These are phyloP conservation scores for Trichonephila clavipes DNA, from an alignment of 1,140 invertebrate genomes.

Conservation along the genomic window DNA sequence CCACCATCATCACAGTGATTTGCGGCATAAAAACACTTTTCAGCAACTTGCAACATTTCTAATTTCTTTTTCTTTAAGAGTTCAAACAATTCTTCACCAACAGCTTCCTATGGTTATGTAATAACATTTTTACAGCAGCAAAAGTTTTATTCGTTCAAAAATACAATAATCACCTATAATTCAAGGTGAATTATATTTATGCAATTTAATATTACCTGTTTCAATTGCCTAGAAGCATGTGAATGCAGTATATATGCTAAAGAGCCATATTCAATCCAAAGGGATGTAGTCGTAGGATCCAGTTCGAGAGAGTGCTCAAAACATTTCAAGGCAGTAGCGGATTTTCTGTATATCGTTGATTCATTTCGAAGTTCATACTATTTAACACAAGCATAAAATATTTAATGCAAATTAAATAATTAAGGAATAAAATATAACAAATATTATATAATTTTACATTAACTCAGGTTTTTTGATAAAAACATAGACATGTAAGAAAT, in stretches of 20 bases:
- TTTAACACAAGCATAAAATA: neutral
- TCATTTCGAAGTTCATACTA: constrained; percentile 76
- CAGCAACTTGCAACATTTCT: constrained; percentile 88
- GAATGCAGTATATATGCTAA: constrained; percentile 93
- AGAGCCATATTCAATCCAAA: constrained; percentile 94
- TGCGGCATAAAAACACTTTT: constrained; percentile 89
- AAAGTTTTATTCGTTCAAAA: no score
- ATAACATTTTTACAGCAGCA: neutral
- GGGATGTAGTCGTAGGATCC: constrained; percentile 85
- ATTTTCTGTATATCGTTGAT: constrained; percentile 71
- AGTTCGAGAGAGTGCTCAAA: constrained; percentile 89
- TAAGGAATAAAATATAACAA: neutral
- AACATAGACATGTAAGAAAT: no score
- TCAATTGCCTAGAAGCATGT: constrained; percentile 91
- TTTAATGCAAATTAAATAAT: neutral
- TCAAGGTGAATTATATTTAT: no score
- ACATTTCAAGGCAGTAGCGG: constrained; percentile 86
- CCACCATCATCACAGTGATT: constrained; percentile 83
- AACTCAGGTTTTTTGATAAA: no score
- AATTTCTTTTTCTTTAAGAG: constrained; percentile 88
- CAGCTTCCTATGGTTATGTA: neutral
- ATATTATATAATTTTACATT: no score
- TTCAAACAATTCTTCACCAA: constrained; percentile 85
- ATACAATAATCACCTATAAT: no score
- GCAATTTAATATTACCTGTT: constrained; percentile 79